Evolutionary conservation across 2,113 vertebrate species (phyloP).

Genomic region (Chascanopsetta lugubris): DNA sequence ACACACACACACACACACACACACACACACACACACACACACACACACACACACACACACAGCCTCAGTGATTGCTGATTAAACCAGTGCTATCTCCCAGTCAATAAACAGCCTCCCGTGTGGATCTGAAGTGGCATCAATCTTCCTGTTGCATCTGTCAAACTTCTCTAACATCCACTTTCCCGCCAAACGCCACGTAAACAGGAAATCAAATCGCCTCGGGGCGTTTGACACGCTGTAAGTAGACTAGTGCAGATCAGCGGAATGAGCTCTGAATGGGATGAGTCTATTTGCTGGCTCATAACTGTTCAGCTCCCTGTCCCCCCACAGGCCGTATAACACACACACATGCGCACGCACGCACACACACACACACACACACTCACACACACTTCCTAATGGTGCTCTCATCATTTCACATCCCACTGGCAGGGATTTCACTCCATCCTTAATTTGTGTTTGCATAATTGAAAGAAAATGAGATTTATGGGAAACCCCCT

Average conservation of each 20-base stretch:
- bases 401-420: conserved; percentile 53
- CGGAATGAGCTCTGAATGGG: conserved; percentile 57
- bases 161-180: conserved; percentile 61
- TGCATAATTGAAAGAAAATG: conserved; percentile 71
- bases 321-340: conserved; percentile 52
- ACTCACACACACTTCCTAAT: conserved; percentile 54
- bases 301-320: conserved; percentile 38
- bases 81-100: conserved; percentile 57
- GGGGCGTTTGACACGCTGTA: conserved; percentile 62
- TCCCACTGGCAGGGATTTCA: conserved; percentile 56
- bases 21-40: conserved; percentile 10
- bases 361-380: too few species aligned
- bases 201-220: conserved; percentile 57
- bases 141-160: conserved; percentile 71
- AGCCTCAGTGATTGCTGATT: conserved; percentile 68
- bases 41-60: conserved; percentile 5
- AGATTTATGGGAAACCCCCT: conserved; percentile 51
- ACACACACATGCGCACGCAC: too few species aligned
- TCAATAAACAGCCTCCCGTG: conserved; percentile 59
- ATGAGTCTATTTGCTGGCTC: conserved; percentile 69
- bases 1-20: not conserved
- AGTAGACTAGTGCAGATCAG: conserved; percentile 47
- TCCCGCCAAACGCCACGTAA: conserved; percentile 55
- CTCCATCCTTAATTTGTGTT: conserved; percentile 66
- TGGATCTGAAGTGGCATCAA: conserved; percentile 70